A percentile compares a stretch with the other conserved stretches of the same genome.
phyloP scores from a whole-genome alignment of 2,113 vertebrate species.

The Atrichornis clamosus region DNA sequence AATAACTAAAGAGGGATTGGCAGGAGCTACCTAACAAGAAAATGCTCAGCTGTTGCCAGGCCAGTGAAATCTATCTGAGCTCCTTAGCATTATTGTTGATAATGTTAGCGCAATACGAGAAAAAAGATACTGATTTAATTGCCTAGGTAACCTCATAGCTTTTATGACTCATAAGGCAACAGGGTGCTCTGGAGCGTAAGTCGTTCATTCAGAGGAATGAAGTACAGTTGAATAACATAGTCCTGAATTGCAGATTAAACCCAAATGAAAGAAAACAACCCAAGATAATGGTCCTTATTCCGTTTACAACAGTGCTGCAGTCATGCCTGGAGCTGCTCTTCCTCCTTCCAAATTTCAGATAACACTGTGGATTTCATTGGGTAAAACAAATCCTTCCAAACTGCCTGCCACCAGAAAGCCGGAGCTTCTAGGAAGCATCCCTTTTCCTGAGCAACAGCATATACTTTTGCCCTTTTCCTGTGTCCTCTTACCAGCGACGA shows the following conservation, averaged over 20 bases:
- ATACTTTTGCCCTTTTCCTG: neutral
- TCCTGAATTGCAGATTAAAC: neutral
- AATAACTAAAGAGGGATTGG: constrained; percentile 41
- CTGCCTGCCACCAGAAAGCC: neutral
- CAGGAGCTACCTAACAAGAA: constrained; percentile 29
- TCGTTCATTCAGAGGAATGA: neutral
- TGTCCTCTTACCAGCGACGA: neutral
- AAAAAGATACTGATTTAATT: constrained; percentile 30
- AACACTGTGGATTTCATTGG: neutral
- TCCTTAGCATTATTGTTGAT: neutral
- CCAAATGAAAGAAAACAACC: neutral
- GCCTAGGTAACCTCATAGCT: constrained; percentile 14
- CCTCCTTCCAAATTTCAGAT: neutral
- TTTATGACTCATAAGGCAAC: neutral
- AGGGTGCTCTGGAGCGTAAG: neutral
- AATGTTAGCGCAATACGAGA: neutral
- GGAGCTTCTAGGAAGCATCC: neutral
- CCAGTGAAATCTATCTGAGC: constrained; percentile 18
- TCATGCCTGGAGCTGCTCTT: neutral
- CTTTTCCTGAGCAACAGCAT: neutral
- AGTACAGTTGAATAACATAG: neutral
- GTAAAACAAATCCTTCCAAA: neutral
- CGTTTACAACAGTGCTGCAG: neutral
- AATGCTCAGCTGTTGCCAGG: constrained; percentile 37
- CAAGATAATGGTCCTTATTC: neutral